Conservation (phyloP, 2,888 invertebrate genomes). For the Pelosia muscerda region DNA sequence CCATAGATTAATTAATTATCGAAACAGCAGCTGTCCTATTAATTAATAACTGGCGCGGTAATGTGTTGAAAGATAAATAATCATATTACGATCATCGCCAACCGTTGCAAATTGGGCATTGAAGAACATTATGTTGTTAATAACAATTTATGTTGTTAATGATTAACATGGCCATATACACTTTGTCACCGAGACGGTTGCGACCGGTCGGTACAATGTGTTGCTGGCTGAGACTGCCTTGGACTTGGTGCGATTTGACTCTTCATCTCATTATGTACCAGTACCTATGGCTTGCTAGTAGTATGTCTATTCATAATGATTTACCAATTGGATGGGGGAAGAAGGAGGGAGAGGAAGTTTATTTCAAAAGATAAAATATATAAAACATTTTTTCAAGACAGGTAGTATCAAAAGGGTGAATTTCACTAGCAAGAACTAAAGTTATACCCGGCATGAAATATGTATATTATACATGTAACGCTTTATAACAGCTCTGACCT, state of each 20-base stretch:
- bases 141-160: not conserved
- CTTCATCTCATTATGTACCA: not conserved
- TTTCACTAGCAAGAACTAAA: not conserved
- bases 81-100: too few relatives aligned
- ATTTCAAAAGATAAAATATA: too few relatives aligned
- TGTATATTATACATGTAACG: slow-evolving; percentile 19
- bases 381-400: not conserved
- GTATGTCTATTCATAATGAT: too few relatives aligned
- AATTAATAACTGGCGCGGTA: too few relatives aligned
- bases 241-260: not conserved
- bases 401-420: not conserved
- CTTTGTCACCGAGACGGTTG: not conserved
- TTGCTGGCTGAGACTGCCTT: too few relatives aligned
- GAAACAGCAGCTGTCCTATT: too few relatives aligned
- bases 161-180: not conserved
- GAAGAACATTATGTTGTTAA: not conserved
- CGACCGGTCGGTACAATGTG: not conserved
- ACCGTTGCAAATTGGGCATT: too few relatives aligned
- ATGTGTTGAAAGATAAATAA: too few relatives aligned
- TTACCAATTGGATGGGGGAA: too few relatives aligned
- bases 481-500: slow-evolving; percentile 50
- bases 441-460: not conserved
- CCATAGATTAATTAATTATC: too few relatives aligned
- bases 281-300: too few relatives aligned
- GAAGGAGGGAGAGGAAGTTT: too few relatives aligned